Evolutionary conservation across 2,888 invertebrate genomes (phyloP), one percentile per base, ranked within the genome.

Genomic region (Cheilosia soror): DNA sequence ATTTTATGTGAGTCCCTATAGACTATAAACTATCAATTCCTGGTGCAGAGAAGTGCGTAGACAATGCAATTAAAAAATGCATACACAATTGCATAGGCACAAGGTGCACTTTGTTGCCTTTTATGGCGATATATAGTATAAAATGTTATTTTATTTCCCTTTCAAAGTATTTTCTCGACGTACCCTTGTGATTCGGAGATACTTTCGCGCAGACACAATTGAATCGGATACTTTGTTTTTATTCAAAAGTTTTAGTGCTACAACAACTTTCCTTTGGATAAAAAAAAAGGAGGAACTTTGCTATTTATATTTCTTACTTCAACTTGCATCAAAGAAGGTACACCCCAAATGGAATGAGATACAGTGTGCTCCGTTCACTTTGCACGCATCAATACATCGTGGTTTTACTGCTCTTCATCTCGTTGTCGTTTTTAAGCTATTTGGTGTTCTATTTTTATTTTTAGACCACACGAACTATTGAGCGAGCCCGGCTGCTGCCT

Each of bases 401-500:
- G 25, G 42, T 76, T 31, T 37, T 63, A 40, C 27, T 57, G 42
- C 37, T 37, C 62, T 33, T 60, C 37, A 5, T 69, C 20, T 65
- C 51, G 37, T 53, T 66, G 51, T 60, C 42, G 37, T 44, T 58
- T 69, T 73, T 29, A 57, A 63, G 51, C 55, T 62, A 69, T 57
- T 63, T 57, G 58, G 47, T 82, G 57, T 75, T 79, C 84, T 79
- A 79, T 84, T 75, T 84, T 71, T 84, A 79, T 79, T 75, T 79
- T 65, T 78, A 57, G 68, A 78, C 68, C 29, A 68, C 60, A 69
- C 69, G 15, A 60, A 53, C 33, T 58, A 71, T 75, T 72, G 71
- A 72, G 51, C 29, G 71, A 63, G 62, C 66, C 83, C 78, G 78
- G 84, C 79, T 75, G 83, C 63, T 33, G 68, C 53, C 73, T 83